Evolutionary conservation across 1,140 invertebrate genomes (phyloP), one percentile per base, ranked within the genome.

Genomic region (Bombus confusus): DNA sequence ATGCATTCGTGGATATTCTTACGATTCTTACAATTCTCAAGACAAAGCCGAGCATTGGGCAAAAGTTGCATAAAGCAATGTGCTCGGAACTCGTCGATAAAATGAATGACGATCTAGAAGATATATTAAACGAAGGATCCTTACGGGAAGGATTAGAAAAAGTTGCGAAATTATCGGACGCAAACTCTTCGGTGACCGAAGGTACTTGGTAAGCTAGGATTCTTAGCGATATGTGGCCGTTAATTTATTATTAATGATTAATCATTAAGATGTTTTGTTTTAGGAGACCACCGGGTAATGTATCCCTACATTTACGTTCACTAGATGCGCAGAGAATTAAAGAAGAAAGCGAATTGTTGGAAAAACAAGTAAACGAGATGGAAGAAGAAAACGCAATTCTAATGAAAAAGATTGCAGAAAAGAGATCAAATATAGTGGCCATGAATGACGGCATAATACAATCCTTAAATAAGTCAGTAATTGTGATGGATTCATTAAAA

Each of bases 201-300:
- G 83, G 85, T 64, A 88, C 88, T 66, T 94, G 93, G 93, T 93
- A 73, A 79, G 85, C 64, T 52, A 52, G 18, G 47, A 52, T 52
- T 52, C 52, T 39, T 6, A 28, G 52, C 25, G 10, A 80, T 69
- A 28, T 37, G 64, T 34, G 8, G 22, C 37, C 18, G 37, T 62
- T 71, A 57, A 34, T 85, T 75, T 79, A 34, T 64, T 62, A 71
- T 59, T 64, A 28, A 28, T 43, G 28, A 57, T 34, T 28, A 71
- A 81, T 31, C 80, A 31, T 80, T 37, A 57, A 43, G 43, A 43
- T 85, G 71, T 83, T 83, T 86, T 39, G 73, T 83, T 90, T 62
- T 37, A 94, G 93, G 93, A 92, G 93, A 85, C 93, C 93, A 43
- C 93, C 93, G 6, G 93, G 93, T 25, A 74, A 94, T 77, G 90